phyloP scores from a whole-genome alignment of 2,888 invertebrate genomes.

The Eupeodes latifasciatus region DNA sequence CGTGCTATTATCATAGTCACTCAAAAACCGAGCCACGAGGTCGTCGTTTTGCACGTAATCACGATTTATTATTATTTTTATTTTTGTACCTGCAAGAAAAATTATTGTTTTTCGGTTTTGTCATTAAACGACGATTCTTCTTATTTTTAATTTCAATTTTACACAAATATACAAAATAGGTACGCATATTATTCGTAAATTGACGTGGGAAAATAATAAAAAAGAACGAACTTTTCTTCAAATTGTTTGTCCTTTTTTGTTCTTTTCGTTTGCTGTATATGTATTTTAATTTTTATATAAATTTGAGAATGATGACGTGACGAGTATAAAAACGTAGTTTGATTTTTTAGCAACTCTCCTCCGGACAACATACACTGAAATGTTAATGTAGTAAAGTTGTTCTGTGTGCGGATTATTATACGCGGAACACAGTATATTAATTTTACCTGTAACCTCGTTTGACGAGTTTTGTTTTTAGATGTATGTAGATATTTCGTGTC shows the following conservation, averaged over 20 bases:
- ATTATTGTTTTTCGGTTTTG: slow-evolving; percentile 35
- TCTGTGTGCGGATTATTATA: slow-evolving; percentile 71
- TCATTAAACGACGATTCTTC: background rate
- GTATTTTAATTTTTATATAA: slow-evolving; percentile 53
- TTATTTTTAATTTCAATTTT: background rate
- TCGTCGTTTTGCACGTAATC: slow-evolving; percentile 79
- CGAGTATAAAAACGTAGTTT: slow-evolving; percentile 75
- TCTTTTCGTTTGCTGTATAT: slow-evolving; percentile 23
- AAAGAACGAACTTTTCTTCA: background rate
- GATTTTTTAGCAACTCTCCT: slow-evolving; percentile 49
- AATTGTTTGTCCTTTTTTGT: slow-evolving; percentile 13
- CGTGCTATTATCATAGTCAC: slow-evolving; percentile 80
- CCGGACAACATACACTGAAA: slow-evolving; percentile 48
- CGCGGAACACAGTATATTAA: slow-evolving; percentile 79
- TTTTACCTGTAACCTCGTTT: slow-evolving; percentile 81
- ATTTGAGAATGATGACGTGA: slow-evolving; percentile 78
- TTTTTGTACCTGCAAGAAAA: slow-evolving; percentile 3
- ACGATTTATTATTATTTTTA: slow-evolving; percentile 21
- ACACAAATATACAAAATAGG: background rate
- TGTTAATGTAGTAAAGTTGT: slow-evolving; percentile 55
- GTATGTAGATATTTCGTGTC: slow-evolving; percentile 78
- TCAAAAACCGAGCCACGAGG: slow-evolving; percentile 84
- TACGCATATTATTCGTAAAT: slow-evolving; percentile 11
- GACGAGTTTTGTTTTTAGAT: slow-evolving; percentile 79
- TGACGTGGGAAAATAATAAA: slow-evolving; percentile 11